Conservation (phyloP, 2,888 invertebrate species). For the Lithophane ornitopus region DNA sequence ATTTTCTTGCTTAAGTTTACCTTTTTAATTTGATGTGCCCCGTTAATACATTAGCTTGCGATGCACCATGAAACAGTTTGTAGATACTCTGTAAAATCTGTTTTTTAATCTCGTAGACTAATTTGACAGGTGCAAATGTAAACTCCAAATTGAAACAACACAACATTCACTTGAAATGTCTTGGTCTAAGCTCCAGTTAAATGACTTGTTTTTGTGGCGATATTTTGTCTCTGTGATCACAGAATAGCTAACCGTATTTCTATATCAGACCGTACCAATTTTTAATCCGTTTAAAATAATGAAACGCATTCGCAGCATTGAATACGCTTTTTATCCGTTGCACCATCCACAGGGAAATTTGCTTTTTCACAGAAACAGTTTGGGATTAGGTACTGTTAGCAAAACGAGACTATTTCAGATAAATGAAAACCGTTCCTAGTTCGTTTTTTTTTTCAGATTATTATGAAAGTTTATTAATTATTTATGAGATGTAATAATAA, state of each 20-base stretch:
- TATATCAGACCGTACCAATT: not conserved
- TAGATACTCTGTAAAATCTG: not conserved
- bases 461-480: not conserved
- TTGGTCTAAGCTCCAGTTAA: not conserved
- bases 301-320: constrained; percentile 10
- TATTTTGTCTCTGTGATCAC: not conserved
- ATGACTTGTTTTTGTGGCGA: not conserved
- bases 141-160: too few relatives aligned
- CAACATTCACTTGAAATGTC: too few relatives aligned
- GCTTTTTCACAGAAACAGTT: constrained; percentile 26
- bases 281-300: constrained; percentile 19
- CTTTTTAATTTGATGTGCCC: not conserved
- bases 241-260: not conserved
- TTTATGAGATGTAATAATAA: constrained; percentile 26
- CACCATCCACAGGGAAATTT: constrained; percentile 19
- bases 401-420: not conserved
- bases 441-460: not conserved
- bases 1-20: not conserved
- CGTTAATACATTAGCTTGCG: not conserved
- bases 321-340: constrained; percentile 13
- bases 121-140: too few relatives aligned
- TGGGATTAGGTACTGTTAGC: constrained; percentile 21
- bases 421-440: not conserved
- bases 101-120: too few relatives aligned
- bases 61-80: not conserved